Percentiles rank a stretch among this genome's conserved stretches.
phyloP scores from a whole-genome alignment of 2,888 invertebrate genomes.

The Bhutanitis thaidina region DNA sequence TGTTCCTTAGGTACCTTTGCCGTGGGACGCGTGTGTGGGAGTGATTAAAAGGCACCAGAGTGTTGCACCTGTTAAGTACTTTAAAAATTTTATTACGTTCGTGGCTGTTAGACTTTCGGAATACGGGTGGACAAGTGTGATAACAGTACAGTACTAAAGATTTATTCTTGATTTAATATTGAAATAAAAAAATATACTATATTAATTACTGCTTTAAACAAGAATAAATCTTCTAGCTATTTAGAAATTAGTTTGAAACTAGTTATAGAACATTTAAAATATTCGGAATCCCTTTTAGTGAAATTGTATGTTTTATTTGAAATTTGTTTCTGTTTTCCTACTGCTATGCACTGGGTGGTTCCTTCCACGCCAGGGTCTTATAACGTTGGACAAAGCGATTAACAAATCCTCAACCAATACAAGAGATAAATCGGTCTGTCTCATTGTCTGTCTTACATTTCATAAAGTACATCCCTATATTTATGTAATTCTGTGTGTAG shows the following conservation, averaged over 20 bases:
- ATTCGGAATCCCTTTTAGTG: constrained; percentile 48
- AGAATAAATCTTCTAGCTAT: constrained; percentile 70
- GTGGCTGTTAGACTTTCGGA: constrained; percentile 75
- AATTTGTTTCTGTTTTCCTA: constrained; percentile 62
- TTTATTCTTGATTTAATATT: constrained; percentile 54
- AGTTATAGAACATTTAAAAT: constrained; percentile 58
- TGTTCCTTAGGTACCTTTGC: constrained; percentile 80
- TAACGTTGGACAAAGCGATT: constrained; percentile 76
- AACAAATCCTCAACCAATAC: constrained; percentile 74
- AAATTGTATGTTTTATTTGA: constrained; percentile 56
- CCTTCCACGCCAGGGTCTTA: constrained; percentile 68
- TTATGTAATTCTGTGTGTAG: constrained; percentile 62
- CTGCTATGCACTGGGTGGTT: constrained; percentile 62
- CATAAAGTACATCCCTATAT: constrained; percentile 51
- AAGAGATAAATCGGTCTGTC: constrained; percentile 76
- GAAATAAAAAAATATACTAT: neutral
- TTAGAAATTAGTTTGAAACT: constrained; percentile 48
- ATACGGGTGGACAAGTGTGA: constrained; percentile 67
- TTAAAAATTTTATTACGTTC: constrained; percentile 76
- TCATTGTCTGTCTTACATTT: constrained; percentile 51
- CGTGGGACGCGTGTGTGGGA: constrained; percentile 79
- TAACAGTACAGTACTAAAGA: constrained; percentile 54
- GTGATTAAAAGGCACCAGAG: constrained; percentile 80
- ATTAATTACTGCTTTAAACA: constrained; percentile 32
- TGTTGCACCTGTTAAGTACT: constrained; percentile 81